Evolutionary conservation across 2,888 invertebrate species (phyloP).

Genomic region (Tanypteryx hageni): DNA sequence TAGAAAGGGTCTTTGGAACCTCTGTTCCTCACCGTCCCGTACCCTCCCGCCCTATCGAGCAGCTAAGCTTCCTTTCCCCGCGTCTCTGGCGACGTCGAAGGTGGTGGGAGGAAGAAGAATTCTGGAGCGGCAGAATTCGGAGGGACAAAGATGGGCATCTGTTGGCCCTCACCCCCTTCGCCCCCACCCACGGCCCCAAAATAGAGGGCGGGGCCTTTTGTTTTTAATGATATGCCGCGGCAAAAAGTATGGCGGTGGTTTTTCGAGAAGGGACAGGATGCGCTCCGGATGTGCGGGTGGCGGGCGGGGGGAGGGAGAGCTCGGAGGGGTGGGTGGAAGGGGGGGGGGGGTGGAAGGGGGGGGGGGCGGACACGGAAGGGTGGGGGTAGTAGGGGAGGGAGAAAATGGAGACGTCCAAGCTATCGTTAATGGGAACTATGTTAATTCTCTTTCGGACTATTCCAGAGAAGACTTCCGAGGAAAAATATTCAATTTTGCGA

Average conservation of each 20-base stretch:
- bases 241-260: background rate
- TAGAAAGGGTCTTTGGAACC: background rate
- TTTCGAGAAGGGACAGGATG: background rate
- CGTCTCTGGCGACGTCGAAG: background rate
- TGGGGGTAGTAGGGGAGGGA: background rate
- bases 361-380: background rate
- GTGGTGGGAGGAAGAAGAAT: background rate
- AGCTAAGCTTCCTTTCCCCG: background rate
- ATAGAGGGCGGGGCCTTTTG: background rate
- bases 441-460: background rate
- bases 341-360: background rate
- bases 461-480: background rate
- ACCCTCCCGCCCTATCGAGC: background rate
- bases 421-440: background rate
- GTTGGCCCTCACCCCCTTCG: background rate
- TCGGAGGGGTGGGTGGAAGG: background rate
- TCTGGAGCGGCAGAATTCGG: conserved; percentile 37
- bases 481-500: background rate
- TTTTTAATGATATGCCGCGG: conserved; percentile 38
- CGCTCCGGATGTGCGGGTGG: conserved; percentile 20
- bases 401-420: background rate
- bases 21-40: background rate
- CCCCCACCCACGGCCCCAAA: background rate
- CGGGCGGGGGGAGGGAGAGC: background rate
- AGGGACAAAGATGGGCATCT: conserved; percentile 34